Conservation (phyloP, 2,797 vertebrate genomes). For the Toxotes lorentzi region DNA sequence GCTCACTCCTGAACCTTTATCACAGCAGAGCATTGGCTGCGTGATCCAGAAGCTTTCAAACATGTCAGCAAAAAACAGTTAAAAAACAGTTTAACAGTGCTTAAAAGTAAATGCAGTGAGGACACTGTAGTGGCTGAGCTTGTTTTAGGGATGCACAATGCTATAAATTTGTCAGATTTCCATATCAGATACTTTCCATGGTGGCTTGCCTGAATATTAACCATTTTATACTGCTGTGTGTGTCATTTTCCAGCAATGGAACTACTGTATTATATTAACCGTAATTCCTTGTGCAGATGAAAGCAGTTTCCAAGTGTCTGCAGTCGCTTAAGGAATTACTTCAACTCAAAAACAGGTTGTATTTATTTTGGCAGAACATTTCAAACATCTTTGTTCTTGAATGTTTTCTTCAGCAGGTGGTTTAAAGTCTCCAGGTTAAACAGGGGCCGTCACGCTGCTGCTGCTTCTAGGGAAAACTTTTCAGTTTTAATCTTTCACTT, state of each 20-base stretch:
- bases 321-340: constrained; percentile 18
- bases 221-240: not conserved
- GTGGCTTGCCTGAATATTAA: not conserved
- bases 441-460: not conserved
- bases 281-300: constrained; percentile 11
- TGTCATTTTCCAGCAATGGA: not conserved
- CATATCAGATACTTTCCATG: not conserved
- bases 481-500: not conserved
- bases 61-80: not conserved
- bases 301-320: constrained; percentile 24
- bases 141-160: not conserved
- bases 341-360: constrained; percentile 23
- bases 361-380: constrained; percentile 26
- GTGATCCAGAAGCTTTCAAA: not conserved
- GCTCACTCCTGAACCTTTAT: constrained; percentile 10
- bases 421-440: constrained; percentile 3
- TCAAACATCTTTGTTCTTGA: constrained; percentile 18
- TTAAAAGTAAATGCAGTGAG: not conserved
- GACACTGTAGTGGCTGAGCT: not conserved
- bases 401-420: not conserved
- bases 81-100: too few species aligned
- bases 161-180: not conserved
- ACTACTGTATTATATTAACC: constrained; percentile 14
- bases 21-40: not conserved
- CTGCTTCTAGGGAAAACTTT: not conserved